Conservation (phyloP, 1,140 invertebrate genomes). For the Helicorthomorpha holstii region DNA sequence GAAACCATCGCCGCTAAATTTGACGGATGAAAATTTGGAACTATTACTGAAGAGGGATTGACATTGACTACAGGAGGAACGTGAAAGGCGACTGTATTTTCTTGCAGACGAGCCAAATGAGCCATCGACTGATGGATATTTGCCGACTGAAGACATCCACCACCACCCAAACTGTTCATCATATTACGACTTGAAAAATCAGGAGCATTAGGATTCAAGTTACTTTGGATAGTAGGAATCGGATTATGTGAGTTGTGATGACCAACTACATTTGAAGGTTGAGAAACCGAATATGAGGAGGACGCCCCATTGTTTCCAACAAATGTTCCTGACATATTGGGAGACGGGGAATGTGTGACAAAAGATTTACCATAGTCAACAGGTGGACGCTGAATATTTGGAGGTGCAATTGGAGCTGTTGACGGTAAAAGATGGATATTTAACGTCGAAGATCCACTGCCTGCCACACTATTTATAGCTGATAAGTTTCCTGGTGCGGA, state of each 20-base stretch:
- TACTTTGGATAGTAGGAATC: slow-evolving; percentile 34
- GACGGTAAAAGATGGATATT: slow-evolving; percentile 13
- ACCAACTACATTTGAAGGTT: background rate
- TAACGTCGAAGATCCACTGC: background rate
- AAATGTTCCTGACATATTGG: background rate
- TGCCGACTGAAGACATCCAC: slow-evolving; percentile 1
- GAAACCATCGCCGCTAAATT: no score
- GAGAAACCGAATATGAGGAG: background rate
- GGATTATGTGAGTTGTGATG: background rate
- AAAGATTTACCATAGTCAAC: slow-evolving; percentile 15
- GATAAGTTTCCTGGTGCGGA: background rate
- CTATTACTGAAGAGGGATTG: no score
- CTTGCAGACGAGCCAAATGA: no score
- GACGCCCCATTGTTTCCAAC: background rate
- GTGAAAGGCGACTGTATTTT: no score
- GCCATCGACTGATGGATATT: no score
- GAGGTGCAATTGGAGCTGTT: slow-evolving; percentile 23
- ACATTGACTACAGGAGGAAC: no score
- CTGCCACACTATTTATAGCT: background rate
- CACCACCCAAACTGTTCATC: background rate
- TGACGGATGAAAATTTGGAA: no score
- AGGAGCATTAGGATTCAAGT: slow-evolving; percentile 70
- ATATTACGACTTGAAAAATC: slow-evolving; percentile 43
- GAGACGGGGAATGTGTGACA: background rate
- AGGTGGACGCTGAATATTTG: slow-evolving; percentile 19